Evolutionary conservation across 2,797 vertebrate genomes (phyloP).

Genomic region (Onychomys leucogaster): DNA sequence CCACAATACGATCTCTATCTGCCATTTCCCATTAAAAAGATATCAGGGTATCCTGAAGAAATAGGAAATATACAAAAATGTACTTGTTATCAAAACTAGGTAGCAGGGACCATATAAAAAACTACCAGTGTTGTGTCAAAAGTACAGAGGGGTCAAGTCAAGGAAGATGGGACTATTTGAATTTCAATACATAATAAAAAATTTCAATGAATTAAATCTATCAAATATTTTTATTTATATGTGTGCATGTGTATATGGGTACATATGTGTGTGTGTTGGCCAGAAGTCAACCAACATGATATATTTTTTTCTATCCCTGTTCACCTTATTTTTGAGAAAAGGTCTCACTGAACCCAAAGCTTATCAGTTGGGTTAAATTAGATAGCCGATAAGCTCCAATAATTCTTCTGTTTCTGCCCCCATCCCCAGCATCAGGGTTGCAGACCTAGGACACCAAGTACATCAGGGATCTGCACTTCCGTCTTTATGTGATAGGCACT

Average conservation of each 20-base stretch:
- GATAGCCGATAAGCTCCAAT: background rate
- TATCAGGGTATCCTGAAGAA: background rate
- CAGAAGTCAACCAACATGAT: background rate
- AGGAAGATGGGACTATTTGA: background rate
- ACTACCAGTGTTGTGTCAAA: background rate
- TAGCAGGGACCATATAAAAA: background rate
- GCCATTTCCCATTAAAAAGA: constrained; percentile 11
- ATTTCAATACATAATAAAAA: constrained; percentile 35
- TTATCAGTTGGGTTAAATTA: background rate
- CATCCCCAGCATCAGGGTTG: too few species aligned
- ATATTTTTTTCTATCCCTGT: background rate
- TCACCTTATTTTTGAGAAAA: background rate
- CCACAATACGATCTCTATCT: background rate
- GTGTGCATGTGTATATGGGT: background rate
- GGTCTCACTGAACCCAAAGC: background rate
- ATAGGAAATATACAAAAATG: background rate
- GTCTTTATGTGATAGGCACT: background rate
- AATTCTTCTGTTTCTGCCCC: background rate
- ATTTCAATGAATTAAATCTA: background rate
- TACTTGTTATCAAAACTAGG: background rate
- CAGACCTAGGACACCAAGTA: background rate
- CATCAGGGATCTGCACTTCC: background rate
- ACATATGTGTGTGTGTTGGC: background rate
- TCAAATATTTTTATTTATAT: background rate
- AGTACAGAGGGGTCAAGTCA: background rate